Base-by-base conservation (phyloP, 1,140 invertebrate genomes). In the Ips nitidus region DNA sequence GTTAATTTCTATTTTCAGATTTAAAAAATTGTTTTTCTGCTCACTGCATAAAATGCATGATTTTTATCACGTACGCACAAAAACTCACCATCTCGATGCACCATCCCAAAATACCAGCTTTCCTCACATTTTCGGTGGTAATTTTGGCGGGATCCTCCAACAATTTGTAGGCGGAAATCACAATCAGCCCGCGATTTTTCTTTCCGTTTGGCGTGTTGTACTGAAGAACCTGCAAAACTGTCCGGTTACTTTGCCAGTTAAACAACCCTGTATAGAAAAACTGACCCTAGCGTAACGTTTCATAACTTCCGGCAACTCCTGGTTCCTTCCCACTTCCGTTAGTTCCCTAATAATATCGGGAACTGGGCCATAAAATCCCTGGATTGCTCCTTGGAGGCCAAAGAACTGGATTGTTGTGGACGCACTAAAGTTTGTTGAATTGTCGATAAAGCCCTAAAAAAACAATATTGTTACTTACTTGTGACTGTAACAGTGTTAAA, bases 71-170 rank as follows among this genome's bases (percentile, higher is more conserved):
- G 22, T 22, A 22, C 22, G 22, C 22, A 22, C 22, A 22, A 22
- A 22, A 22, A 82, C 86, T 83, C 83, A 97, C 94, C 88, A 97
- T 87, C 89, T 98, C 95, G 56, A 94, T 85, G 81, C 94, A 97
- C 96, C 95, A 98, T 66, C 94, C 95, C 75, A 98, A 83, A 70
- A 97, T 89, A 71, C 92, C 89, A 0, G 93, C 91, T 40, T 90
- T 77, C 75, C 89, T 86, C 42, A 95, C 80, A 75, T 93, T 93
- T 75, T 95, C 92, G 0, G 90, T 87, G 1, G 90, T 91, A 1
- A 91, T 78, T 66, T 84, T 84, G 52, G 88, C 81, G 0, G 81
- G 81, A 60, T 84, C 80, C 73, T 85, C 84, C 4, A 98, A 78
- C 79, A 89, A 86, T 79, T 89, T 91, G 77, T 93, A 97, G 0